phyloP scores from a whole-genome alignment of 2,888 invertebrate genomes.

The Lobophora halterata region DNA sequence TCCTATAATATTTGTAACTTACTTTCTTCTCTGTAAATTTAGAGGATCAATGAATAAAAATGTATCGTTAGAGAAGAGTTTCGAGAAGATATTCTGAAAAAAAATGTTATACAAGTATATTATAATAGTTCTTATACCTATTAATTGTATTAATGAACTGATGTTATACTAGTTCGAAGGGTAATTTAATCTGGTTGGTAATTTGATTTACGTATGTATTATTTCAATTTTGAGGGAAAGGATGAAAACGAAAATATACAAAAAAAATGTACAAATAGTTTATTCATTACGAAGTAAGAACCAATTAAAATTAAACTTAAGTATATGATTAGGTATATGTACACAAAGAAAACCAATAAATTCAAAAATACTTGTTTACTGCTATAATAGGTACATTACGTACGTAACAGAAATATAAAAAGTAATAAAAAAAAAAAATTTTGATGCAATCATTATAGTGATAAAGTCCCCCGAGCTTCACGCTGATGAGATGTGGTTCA shows the following conservation, averaged over 20 bases:
- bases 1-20: no score
- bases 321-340: conserved; percentile 18
- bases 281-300: no score
- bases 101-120: no score
- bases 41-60: no score
- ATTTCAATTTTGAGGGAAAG: conserved; percentile 6
- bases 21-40: no score
- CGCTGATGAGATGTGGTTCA: conserved; percentile 15
- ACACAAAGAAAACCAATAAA: conserved; percentile 13
- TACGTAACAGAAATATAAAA: conserved; percentile 2
- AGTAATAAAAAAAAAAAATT: conserved; percentile 5
- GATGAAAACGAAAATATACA: conserved; percentile 16
- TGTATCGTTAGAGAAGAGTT: no score
- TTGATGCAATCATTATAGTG: conserved; percentile 2
- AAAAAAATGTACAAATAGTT: conserved; percentile 15
- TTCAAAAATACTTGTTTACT: conserved; percentile 5
- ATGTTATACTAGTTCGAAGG: no score
- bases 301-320: conserved; percentile 13
- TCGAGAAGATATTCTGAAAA: no score
- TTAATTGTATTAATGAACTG: no score
- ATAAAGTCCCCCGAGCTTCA: conserved; percentile 3
- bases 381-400: no score
- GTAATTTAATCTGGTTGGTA: no score
- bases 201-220: background rate
- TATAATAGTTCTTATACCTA: no score